Conservation (phyloP, 1,140 invertebrate genomes). For the Eciton burchellii region DNA sequence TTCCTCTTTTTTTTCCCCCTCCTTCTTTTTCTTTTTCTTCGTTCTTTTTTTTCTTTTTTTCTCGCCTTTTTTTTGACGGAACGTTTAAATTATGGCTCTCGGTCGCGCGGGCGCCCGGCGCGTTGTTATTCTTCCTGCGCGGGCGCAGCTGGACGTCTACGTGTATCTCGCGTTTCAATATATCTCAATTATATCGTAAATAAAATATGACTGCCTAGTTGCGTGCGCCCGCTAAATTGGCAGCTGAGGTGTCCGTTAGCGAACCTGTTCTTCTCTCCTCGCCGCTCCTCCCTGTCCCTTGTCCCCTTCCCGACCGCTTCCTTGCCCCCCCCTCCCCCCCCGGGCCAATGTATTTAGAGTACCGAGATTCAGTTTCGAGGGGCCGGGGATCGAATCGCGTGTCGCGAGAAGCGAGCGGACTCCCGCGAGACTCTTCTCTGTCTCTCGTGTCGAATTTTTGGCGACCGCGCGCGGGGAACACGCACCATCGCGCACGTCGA, state of each 20-base stretch:
- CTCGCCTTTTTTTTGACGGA: conserved; percentile 70
- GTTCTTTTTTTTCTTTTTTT: too few species aligned
- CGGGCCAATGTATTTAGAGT: conserved; percentile 33
- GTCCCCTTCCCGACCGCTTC: neutral
- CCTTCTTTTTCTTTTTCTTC: too few species aligned
- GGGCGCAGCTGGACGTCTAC: conserved; percentile 77
- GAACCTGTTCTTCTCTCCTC: conserved; percentile 74
- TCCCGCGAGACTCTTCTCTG: too few species aligned
- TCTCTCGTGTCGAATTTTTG: too few species aligned
- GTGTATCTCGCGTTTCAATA: conserved; percentile 80
- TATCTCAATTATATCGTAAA: conserved; percentile 85
- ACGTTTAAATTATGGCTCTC: conserved; percentile 72
- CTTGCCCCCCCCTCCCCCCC: conserved; percentile 10
- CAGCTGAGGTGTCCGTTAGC: conserved; percentile 78
- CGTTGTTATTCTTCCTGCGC: conserved; percentile 64
- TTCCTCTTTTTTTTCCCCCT: too few species aligned
- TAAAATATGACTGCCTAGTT: conserved; percentile 82
- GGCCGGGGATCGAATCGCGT: conserved; percentile 16
- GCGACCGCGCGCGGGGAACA: neutral
- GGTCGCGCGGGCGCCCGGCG: conserved; percentile 44
- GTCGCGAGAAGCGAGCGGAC: too few species aligned
- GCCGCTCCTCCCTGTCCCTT: conserved; percentile 37
- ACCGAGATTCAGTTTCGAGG: conserved; percentile 30
- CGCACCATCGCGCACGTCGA: conserved; percentile 22
- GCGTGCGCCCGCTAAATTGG: conserved; percentile 80